A percentile compares a stretch with the other conserved stretches of the same genome.
These are phyloP conservation scores for Enteromius unitaeniatus DNA, from an alignment of 2,797 vertebrate species.

Conservation along the genomic window DNA sequence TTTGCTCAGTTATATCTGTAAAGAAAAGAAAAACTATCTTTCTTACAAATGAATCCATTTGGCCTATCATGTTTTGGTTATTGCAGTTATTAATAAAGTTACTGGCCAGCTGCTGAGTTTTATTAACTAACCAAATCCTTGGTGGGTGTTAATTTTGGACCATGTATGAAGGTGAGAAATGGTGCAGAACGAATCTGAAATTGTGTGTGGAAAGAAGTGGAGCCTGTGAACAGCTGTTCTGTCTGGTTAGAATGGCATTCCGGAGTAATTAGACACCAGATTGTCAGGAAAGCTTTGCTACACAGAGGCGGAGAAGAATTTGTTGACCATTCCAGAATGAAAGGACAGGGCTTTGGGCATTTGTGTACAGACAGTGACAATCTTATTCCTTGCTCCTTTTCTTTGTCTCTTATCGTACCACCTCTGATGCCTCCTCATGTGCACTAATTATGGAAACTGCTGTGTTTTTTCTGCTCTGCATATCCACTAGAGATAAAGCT, in stretches of 20 bases:
- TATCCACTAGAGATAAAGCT: conserved; percentile 22
- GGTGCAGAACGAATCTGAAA: conserved; percentile 8
- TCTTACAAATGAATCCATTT: background rate
- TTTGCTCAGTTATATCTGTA: background rate
- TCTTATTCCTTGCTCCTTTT: background rate
- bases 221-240: conserved; percentile 46
- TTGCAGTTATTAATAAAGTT: background rate
- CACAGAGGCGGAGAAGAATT: conserved; percentile 9
- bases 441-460: conserved; percentile 9
- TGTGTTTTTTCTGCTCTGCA: background rate
- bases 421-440: background rate
- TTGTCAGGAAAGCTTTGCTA: conserved; percentile 21
- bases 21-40: background rate
- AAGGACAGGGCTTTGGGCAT: background rate
- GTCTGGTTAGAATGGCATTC: background rate
- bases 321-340: conserved; percentile 13
- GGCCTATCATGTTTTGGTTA: background rate
- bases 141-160: background rate
- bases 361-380: background rate
- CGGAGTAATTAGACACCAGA: conserved; percentile 38
- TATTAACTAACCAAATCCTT: background rate
- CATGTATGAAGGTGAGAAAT: conserved; percentile 19
- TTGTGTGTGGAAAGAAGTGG: conserved; percentile 14
- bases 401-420: background rate
- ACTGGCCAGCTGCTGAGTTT: background rate